Evolutionary conservation across 2,888 invertebrate genomes (phyloP).

Genomic region (Eudemis profundana): DNA sequence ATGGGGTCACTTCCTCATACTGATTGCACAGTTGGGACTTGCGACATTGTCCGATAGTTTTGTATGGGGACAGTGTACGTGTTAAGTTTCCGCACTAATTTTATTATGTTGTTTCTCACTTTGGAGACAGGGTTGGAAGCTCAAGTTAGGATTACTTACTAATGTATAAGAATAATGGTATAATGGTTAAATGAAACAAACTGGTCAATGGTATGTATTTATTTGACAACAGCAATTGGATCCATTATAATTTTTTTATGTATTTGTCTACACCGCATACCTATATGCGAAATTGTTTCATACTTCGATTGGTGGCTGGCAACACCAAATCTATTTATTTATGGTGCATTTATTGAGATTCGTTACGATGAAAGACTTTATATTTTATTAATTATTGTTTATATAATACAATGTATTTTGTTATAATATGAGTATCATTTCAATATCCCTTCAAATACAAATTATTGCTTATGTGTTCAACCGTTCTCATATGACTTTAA

Average conservation of each 20-base stretch:
- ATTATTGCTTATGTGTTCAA: constrained; percentile 38
- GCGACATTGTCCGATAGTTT: no score
- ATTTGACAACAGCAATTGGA: constrained; percentile 66
- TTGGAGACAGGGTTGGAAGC: no score
- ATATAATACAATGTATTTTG: constrained; percentile 40
- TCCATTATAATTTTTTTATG: constrained; percentile 49
- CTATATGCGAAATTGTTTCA: constrained; percentile 16
- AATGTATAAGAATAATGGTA: background rate
- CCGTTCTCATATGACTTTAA: constrained; percentile 28
- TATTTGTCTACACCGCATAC: constrained; percentile 33
- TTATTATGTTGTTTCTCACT: no score
- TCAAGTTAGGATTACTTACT: no score
- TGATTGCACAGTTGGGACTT: no score
- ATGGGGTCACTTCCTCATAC: no score
- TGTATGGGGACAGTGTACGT: no score
- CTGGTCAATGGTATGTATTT: constrained; percentile 51
- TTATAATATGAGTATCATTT: constrained; percentile 40
- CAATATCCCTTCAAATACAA: constrained; percentile 26
- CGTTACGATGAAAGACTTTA: constrained; percentile 39
- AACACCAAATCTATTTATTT: constrained; percentile 60
- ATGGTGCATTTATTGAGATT: constrained; percentile 59
- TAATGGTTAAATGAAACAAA: constrained; percentile 28
- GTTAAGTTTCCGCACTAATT: no score
- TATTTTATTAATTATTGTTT: constrained; percentile 35
- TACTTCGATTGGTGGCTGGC: constrained; percentile 44